Evolutionary conservation across 2,797 vertebrate genomes (phyloP), one percentile per base, ranked within the genome.

Genomic region (Danionella dracula): DNA sequence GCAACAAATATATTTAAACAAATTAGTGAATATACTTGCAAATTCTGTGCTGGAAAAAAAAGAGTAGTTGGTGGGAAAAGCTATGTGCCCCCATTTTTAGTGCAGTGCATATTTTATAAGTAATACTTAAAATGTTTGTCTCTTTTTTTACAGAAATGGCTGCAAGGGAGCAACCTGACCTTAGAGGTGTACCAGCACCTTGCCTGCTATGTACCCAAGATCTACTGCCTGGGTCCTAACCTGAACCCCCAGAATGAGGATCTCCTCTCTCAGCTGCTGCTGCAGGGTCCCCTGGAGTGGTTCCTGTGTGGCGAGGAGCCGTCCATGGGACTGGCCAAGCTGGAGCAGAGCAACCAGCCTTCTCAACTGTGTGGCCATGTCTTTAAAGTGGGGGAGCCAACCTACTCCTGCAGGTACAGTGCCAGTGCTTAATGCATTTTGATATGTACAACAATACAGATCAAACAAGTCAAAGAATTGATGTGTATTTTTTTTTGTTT

Each of bases 361-460:
- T 94, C 94, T 5, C 91, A 93, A 15, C 92, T 99, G 31, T 99
- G 96, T 73, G 96, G 96, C 1, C 93, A 93, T 0, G 96, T 98
- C 70, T 99, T 99, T 82, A 97, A 96, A 89, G 93, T 98, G 67
- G 96, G 96, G 57, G 94, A 99, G 54, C 95, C 95, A 75, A 97
- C 95, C 0, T 99, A 98, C 76, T 98, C 94, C 72, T 99, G 95
- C 95, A 98, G 96, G 96, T 98, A 89, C 37, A 29, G 6, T 29
- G 21, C 0, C 15, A 7, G 10, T 21, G 3, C 15, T 19, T 21
- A 5, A 2, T n/a, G n/a, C n/a, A n/a, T n/a, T n/a, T n/a, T n/a
- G n/a, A n/a, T n/a, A n/a, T n/a, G n/a, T n/a, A n/a, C n/a, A n/a
- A n/a, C n/a, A n/a, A n/a, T n/a, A n/a, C n/a, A n/a, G n/a, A n/a